Evolutionary conservation across 2,888 invertebrate species (phyloP), one percentile per base, ranked within the genome.

Genomic region (Falcaria lacertinaria): DNA sequence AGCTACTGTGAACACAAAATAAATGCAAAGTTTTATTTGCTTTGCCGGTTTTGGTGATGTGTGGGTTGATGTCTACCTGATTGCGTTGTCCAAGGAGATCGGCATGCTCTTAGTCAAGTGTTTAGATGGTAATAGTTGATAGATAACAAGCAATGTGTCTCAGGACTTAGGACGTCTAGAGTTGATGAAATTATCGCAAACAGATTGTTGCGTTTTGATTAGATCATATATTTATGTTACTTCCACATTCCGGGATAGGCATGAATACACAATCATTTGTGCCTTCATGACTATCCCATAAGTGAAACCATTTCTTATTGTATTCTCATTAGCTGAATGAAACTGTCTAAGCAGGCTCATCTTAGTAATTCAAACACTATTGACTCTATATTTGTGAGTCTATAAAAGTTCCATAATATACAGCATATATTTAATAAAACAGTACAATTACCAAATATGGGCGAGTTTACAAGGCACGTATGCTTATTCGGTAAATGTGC

Each of bases 401-500:
- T 19, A 11, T 19, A 13, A 16, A 11, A 39, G 41, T 42, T 42
- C 28, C 39, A 38, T 47, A 47, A 46, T 47, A 44, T 56, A 50
- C 50, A 50, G 39, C 47, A 48, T 64, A 62, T 59, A 58, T 63
- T 28, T 72, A 72, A 66, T 61, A 63, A 60, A 67, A 65, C 61
- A 59, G 63, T 69, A 56, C 62, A 77, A 80, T 78, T 50, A 61
- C 82, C 77, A 75, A 73, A 75, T 72, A 80, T 60, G 75, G 80
- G 45, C 46, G 59, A 60, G 61, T 60, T 64, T 57, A 54, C 66
- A 60, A 70, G 70, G 68, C 73, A 69, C 71, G 72, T 71, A 64
- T 48, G 45, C 47, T 53, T 67, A 62, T 59, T 57, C 68, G 60
- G 60, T 63, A 65, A 65, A 69, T 60, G 68, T 64, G 56, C 58